Evolutionary conservation across 2,797 vertebrate species (phyloP).

Genomic region (Enoplosus armatus): DNA sequence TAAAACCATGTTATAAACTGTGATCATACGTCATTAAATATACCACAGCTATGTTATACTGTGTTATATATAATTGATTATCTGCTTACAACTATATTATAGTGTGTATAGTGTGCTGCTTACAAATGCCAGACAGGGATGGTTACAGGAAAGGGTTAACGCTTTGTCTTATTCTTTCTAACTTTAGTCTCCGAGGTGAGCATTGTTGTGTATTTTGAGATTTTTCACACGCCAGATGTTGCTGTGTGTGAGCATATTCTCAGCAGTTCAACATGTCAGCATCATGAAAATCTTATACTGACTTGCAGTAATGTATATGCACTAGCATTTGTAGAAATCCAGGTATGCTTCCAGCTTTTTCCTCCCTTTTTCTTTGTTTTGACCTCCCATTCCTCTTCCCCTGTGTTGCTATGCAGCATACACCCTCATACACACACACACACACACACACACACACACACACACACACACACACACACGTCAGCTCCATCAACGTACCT

Average conservation of each 20-base stretch:
- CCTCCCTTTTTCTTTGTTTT: conserved; percentile 35
- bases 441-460: conserved; percentile 19
- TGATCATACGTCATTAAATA: background rate
- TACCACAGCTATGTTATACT: background rate
- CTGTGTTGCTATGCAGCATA: conserved; percentile 54
- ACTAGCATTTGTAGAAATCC: conserved; percentile 10
- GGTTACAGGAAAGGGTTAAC: background rate
- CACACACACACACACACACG: conserved; percentile 21
- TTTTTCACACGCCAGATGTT: background rate
- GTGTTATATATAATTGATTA: background rate
- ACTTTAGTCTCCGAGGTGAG: conserved; percentile 6
- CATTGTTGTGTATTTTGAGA: background rate
- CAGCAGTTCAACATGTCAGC: conserved; percentile 9
- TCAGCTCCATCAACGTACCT: conserved; percentile 69
- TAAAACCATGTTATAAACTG: background rate
- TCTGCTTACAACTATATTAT: background rate
- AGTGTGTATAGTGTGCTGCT: background rate
- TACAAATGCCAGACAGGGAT: background rate
- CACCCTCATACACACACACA: background rate
- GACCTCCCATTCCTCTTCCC: conserved; percentile 29
- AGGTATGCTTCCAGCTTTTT: conserved; percentile 3
- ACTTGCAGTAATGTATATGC: conserved; percentile 15
- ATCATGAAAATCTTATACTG: conserved; percentile 8
- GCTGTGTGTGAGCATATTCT: background rate
- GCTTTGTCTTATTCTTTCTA: background rate